Conservation (phyloP, 1,140 invertebrate genomes). For the Brachionus plicatilis region DNA sequence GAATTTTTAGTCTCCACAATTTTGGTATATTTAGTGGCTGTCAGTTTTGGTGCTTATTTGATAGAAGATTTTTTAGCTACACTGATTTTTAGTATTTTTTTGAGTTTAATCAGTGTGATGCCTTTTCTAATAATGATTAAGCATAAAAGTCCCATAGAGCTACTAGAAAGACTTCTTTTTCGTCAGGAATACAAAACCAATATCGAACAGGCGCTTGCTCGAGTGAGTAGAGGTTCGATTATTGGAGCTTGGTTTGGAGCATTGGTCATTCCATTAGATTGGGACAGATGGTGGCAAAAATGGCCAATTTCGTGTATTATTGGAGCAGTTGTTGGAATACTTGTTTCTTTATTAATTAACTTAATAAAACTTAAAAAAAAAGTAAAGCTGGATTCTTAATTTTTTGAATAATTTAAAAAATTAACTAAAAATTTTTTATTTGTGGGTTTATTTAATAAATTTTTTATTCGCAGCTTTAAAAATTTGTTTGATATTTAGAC, state of each 20-base stretch:
- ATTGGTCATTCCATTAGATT: conserved; percentile 4
- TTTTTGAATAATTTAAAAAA: too few species aligned
- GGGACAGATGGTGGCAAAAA: conserved; percentile 38
- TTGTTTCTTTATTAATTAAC: background rate
- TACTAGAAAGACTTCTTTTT: background rate
- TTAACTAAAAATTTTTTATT: too few species aligned
- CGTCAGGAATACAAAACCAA: background rate
- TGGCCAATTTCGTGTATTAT: conserved; percentile 4
- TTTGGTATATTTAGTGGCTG: conserved; percentile 8
- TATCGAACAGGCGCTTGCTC: background rate
- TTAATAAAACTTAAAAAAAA: background rate
- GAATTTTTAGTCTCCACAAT: background rate
- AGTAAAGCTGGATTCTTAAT: conserved; percentile 84
- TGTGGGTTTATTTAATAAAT: too few species aligned
- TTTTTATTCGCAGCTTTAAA: too few species aligned
- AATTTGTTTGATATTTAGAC: too few species aligned
- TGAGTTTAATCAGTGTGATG: background rate
- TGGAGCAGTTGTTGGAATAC: background rate
- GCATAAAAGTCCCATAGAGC: background rate
- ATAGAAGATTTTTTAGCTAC: conserved; percentile 3
- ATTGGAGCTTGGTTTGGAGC: conserved; percentile 29
- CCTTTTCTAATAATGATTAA: background rate
- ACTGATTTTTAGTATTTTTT: background rate
- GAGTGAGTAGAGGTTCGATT: background rate
- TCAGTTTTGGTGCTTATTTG: conserved; percentile 18